Percentiles rank a stretch among this genome's conserved stretches.
phyloP scores from a whole-genome alignment of 2,113 vertebrate genomes.

The Hipposideros armiger region DNA sequence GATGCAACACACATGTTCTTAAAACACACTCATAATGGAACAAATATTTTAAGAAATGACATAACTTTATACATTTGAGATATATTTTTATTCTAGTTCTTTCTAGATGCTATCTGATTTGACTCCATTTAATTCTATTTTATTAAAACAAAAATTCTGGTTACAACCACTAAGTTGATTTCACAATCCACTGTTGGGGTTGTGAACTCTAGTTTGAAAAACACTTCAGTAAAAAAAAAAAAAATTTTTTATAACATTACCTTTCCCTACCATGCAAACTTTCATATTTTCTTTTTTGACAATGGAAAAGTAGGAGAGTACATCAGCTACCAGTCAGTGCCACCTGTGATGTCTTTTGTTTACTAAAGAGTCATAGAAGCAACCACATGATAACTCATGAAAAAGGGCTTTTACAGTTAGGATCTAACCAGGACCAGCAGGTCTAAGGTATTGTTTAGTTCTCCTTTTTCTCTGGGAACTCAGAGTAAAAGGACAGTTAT shows the following conservation, averaged over 20 bases:
- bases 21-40: neutral
- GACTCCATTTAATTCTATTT: neutral
- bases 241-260: neutral
- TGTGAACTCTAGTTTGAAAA: neutral
- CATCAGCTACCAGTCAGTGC: neutral
- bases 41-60: neutral
- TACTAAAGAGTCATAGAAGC: neutral
- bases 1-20: neutral
- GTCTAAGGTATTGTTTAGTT: neutral
- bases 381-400: neutral
- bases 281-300: constrained; percentile 9
- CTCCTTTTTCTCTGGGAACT: neutral
- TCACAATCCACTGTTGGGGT: neutral
- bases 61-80: neutral
- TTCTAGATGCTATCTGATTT: neutral
- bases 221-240: neutral
- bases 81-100: neutral
- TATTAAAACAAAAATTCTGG: neutral
- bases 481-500: neutral
- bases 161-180: neutral
- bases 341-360: neutral
- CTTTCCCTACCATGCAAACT: neutral
- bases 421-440: neutral
- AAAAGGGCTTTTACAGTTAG: neutral
- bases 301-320: neutral